Conservation (phyloP, 2,888 invertebrate species). For the Helleia helle region DNA sequence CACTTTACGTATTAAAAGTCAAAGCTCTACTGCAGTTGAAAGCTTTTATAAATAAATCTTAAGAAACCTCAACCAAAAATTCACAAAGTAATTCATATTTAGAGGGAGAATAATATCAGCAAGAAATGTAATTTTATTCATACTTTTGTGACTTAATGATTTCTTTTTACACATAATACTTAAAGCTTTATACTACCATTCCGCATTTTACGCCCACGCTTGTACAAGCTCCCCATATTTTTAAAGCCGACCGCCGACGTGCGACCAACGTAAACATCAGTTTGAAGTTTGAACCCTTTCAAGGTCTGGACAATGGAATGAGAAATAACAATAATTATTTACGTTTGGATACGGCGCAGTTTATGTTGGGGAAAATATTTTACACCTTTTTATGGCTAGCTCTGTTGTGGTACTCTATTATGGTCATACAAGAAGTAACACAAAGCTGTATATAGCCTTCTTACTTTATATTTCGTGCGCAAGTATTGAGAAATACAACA, state of each 20-base stretch:
- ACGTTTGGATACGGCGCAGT: constrained; percentile 7
- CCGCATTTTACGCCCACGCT: background rate
- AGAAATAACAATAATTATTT: constrained; percentile 9
- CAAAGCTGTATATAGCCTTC: constrained; percentile 5
- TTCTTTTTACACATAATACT: too few species aligned
- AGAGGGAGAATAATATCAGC: too few species aligned
- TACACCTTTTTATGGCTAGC: constrained; percentile 8
- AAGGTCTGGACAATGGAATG: constrained; percentile 7
- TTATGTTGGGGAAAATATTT: constrained; percentile 6
- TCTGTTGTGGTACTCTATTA: background rate
- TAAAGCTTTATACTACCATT: too few species aligned
- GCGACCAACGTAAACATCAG: constrained; percentile 9
- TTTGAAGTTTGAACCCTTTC: constrained; percentile 7
- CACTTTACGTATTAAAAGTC: too few species aligned
- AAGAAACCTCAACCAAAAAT: too few species aligned
- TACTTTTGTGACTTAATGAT: too few species aligned
- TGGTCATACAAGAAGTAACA: background rate
- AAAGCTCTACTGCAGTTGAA: too few species aligned
- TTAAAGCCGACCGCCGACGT: constrained; percentile 4
- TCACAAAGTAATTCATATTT: too few species aligned
- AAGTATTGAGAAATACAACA: constrained; percentile 1
- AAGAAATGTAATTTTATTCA: too few species aligned
- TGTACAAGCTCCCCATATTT: constrained; percentile 3
- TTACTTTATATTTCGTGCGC: background rate
- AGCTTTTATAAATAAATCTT: too few species aligned